Evolutionary conservation across 2,797 vertebrate genomes (phyloP), one percentile per base, ranked within the genome.

Genomic region (Tamandua tetradactyla): DNA sequence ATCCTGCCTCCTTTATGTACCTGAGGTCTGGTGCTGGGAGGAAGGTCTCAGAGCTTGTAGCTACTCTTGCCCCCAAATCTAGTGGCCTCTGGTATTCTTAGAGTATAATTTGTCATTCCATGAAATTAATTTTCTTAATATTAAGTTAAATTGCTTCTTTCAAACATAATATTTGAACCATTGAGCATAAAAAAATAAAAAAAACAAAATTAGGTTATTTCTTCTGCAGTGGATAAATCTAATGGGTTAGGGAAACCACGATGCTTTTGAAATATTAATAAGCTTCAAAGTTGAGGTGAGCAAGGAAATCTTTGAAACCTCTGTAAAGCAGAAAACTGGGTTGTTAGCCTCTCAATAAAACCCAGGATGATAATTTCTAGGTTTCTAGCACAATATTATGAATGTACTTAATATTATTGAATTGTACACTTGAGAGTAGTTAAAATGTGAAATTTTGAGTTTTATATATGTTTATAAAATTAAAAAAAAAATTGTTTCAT

Each of bases 191-290:
- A 86, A 62, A 78, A 80, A 71, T 72, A 23, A 52, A 72, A 79
- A 82, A 79, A 82, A 9, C 5, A 71, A 79, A 90, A 57, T 87
- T 55, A 81, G 47, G 20, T 32, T 81, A 37, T 76, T 91, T 94
- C 10, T 75, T 88, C 44, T 74, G 86, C 10, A 61, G 7, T 37
- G 89, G 81, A 80, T 22, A 66, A 18, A 57, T 93, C 22, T 83
- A 83, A 62, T 66, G 49, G 30, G 2, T 79, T 95, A 66, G 30
- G 57, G 27, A 82, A 94, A 86, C 32, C 27, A 84, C 71, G 61
- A 47, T 85, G 40, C 95, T 90, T 96, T 42, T 91, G 55, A 94
- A 84, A 64, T n/a, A 8, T 72, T 72, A 91, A 27, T 88, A 61
- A 68, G 22, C 35, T 69, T 89, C 52, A 84, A 61, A 96, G 7